Conservation (phyloP, 2,113 vertebrate species). For the Pelusios castaneus region DNA sequence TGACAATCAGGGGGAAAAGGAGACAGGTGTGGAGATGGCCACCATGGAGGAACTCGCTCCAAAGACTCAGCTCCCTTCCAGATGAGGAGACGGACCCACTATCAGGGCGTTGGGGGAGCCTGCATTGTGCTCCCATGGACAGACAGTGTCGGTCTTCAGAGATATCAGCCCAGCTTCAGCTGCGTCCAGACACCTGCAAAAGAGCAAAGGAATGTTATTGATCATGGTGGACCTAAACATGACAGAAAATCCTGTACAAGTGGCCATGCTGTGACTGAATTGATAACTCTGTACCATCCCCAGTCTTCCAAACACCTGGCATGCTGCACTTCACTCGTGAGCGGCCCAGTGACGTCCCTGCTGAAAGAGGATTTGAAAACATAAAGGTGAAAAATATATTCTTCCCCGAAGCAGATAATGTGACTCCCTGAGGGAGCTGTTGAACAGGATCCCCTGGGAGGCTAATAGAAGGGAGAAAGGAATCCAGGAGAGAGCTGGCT, state of each 20-base stretch:
- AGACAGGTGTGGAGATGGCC: background rate
- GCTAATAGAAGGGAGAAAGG: too few species aligned
- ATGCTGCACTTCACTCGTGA: background rate
- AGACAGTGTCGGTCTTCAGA: background rate
- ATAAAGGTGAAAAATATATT: background rate
- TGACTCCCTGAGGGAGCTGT: too few species aligned
- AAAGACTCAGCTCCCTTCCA: background rate
- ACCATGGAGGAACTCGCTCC: background rate
- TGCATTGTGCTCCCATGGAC: background rate
- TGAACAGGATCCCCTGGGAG: too few species aligned
- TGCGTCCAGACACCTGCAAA: background rate
- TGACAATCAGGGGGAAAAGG: background rate
- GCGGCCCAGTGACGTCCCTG: background rate
- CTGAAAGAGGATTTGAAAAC: background rate
- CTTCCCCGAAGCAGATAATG: background rate
- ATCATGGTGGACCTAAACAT: background rate
- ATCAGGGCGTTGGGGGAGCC: background rate
- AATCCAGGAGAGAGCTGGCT: too few species aligned
- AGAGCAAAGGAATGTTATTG: fast-evolving
- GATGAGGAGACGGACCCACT: background rate
- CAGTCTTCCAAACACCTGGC: background rate
- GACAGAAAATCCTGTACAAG: background rate
- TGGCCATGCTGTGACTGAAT: background rate
- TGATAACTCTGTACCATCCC: background rate
- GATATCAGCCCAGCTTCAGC: background rate